Evolutionary conservation across 2,888 invertebrate species (phyloP).

Genomic region (Mactromeris polynyma): DNA sequence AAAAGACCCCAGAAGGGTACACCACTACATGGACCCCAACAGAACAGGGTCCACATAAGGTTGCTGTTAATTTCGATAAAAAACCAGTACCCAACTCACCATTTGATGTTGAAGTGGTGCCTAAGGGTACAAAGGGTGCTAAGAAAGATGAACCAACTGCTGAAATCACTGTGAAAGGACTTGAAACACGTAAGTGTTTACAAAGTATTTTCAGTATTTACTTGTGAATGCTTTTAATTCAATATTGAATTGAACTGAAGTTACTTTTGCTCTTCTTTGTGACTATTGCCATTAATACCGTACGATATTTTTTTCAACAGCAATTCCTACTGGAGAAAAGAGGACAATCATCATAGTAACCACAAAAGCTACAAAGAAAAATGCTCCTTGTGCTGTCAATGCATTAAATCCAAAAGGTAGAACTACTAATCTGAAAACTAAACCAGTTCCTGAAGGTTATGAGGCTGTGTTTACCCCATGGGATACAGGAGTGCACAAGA

Average conservation of each 20-base stretch:
- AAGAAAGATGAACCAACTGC: constrained; percentile 42
- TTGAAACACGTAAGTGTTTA: constrained; percentile 68
- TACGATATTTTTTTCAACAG: constrained; percentile 27
- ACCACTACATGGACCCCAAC: constrained; percentile 85
- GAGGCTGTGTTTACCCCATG: constrained; percentile 85
- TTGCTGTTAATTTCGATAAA: constrained; percentile 86
- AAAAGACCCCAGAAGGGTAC: constrained; percentile 92
- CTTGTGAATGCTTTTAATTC: too few species aligned
- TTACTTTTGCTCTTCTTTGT: too few species aligned
- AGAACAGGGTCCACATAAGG: constrained; percentile 86
- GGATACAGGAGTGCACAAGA: constrained; percentile 86
- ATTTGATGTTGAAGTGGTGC: constrained; percentile 81
- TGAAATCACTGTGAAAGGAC: constrained; percentile 63
- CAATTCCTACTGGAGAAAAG: constrained; percentile 67
- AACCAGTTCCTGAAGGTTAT: constrained; percentile 92
- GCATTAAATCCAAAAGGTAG: constrained; percentile 85
- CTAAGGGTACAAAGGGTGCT: constrained; percentile 58
- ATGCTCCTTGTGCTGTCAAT: constrained; percentile 70
- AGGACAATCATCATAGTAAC: constrained; percentile 57
- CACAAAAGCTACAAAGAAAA: constrained; percentile 69
- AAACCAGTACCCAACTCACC: constrained; percentile 86
- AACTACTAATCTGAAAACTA: constrained; percentile 92
- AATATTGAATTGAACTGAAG: too few species aligned
- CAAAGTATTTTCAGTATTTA: background rate
- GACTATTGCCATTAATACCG: background rate